A percentile compares a stretch with the other conserved stretches of the same genome.
These are phyloP conservation scores for Callinectes sapidus DNA, from an alignment of 2,888 invertebrate genomes.

Conservation along the genomic window DNA sequence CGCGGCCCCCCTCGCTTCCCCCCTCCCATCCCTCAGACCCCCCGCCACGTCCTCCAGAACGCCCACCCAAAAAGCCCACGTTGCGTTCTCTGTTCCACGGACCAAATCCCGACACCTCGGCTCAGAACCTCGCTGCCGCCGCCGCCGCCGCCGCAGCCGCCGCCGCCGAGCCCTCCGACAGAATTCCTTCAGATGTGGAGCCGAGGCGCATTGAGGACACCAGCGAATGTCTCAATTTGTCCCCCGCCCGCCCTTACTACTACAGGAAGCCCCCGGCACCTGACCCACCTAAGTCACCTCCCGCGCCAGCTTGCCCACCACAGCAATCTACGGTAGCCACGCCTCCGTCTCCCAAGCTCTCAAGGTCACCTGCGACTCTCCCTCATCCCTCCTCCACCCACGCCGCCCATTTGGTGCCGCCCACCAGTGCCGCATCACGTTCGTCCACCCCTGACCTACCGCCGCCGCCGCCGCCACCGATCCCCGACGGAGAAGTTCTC, in stretches of 20 bases:
- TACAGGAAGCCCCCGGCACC: constrained; percentile 72
- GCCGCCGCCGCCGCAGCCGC: constrained; percentile 15
- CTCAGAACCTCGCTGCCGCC: neutral
- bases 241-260: constrained; percentile 66
- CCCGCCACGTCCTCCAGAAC: constrained; percentile 78
- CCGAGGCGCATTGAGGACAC: constrained; percentile 58
- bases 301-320: constrained; percentile 37
- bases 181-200: constrained; percentile 45
- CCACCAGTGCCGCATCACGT: constrained; percentile 54
- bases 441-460: constrained; percentile 61
- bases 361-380: constrained; percentile 23
- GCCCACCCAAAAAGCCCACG: constrained; percentile 87
- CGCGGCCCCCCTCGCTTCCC: constrained; percentile 59
- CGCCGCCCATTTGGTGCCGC: constrained; percentile 54
- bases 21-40: constrained; percentile 61
- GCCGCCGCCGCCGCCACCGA: constrained; percentile 68
- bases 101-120: constrained; percentile 48
- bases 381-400: constrained; percentile 37
- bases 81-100: constrained; percentile 76
- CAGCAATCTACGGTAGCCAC: neutral
- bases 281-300: constrained; percentile 67
- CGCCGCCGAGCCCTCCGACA: constrained; percentile 12
- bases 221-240: constrained; percentile 51
- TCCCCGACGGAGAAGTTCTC: constrained; percentile 64
- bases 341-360: constrained; percentile 13